phyloP scores from a whole-genome alignment of 1,140 invertebrate genomes.

The Doryteuthis pealeii region DNA sequence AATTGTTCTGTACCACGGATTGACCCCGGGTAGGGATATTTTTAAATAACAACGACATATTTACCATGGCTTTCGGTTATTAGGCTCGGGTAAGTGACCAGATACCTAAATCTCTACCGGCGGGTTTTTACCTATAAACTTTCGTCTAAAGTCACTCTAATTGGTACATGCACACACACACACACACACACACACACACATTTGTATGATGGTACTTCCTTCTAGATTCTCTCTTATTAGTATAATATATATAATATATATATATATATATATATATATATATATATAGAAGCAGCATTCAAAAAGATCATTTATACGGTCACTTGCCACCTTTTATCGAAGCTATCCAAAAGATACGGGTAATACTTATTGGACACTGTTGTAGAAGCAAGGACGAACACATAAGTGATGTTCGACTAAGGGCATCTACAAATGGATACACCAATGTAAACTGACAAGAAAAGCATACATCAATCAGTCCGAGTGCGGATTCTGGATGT shows the following conservation, averaged over 20 bases:
- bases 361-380: too few species aligned
- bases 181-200: background rate
- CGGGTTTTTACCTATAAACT: too few species aligned
- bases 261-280: background rate
- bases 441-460: background rate
- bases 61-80: background rate
- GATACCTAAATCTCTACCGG: background rate
- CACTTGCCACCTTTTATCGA: too few species aligned
- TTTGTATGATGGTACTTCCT: background rate
- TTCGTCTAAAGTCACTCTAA: background rate
- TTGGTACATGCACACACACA: background rate
- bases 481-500: too few species aligned
- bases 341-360: background rate
- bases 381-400: too few species aligned
- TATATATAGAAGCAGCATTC: too few species aligned
- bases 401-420: too few species aligned
- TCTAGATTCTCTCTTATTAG: background rate
- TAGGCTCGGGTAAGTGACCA: background rate
- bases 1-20: background rate
- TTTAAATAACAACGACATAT: background rate
- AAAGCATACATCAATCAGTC: too few species aligned
- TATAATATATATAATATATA: background rate
- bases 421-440: too few species aligned
- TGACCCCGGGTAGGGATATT: background rate
- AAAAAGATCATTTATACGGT: too few species aligned